Conservation (phyloP, 1,140 invertebrate species). For the Eulimnadia texana region DNA sequence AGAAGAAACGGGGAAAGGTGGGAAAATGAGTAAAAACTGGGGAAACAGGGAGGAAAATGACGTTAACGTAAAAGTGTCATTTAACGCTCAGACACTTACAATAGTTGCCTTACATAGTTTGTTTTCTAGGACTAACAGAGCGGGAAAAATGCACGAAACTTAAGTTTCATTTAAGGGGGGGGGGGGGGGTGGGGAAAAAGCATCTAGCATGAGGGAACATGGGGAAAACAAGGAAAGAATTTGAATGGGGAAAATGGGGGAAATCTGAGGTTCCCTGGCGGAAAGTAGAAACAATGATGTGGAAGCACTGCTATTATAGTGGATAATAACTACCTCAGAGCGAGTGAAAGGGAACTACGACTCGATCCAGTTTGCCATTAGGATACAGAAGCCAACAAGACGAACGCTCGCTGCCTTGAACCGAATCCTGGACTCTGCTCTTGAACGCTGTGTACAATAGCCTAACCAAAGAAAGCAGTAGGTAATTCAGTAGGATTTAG, state of each 20-base stretch:
- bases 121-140: no score
- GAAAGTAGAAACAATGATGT: not conserved
- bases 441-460: constrained; percentile 1
- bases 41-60: no score
- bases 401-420: not conserved
- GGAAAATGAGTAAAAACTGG: no score
- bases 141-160: constrained; percentile 18
- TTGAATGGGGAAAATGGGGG: no score
- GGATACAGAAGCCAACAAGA: constrained; percentile 55
- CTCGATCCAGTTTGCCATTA: constrained; percentile 58
- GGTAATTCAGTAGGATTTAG: not conserved
- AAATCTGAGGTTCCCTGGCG: no score
- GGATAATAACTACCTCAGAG: constrained; percentile 37
- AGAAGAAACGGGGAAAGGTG: no score
- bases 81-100: no score
- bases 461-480: not conserved
- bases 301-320: not conserved
- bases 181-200: no score
- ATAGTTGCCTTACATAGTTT: no score
- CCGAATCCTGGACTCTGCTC: not conserved
- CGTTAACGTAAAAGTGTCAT: no score
- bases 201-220: no score
- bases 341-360: constrained; percentile 80
- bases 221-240: no score
- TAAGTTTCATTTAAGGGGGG: not conserved